A percentile compares a stretch with the other conserved stretches of the same genome.
Conservation (phyloP, 2,888 invertebrate genomes). For the Caradrina kadenii region DNA sequence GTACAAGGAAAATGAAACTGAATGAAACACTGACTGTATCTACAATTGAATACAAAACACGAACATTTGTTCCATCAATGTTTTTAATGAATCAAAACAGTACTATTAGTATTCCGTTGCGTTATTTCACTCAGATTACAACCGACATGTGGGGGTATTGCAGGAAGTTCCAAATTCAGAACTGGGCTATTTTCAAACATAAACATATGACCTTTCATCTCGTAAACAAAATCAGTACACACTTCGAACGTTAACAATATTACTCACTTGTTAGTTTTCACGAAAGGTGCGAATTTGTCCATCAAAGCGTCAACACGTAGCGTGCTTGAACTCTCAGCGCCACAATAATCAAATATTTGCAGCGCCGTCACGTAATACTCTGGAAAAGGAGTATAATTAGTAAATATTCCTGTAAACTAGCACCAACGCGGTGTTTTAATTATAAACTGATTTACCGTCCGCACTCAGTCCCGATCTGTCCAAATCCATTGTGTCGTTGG, state of each 20-base stretch:
- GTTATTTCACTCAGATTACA: constrained; percentile 12
- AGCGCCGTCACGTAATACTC: constrained; percentile 85
- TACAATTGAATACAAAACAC: background rate
- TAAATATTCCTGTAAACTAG: constrained; percentile 70
- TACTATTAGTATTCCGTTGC: background rate
- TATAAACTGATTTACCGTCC: constrained; percentile 80
- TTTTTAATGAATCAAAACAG: constrained; percentile 6
- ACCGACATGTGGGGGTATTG: constrained; percentile 13
- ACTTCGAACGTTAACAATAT: constrained; percentile 20
- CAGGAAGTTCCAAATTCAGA: constrained; percentile 39
- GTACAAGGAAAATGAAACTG: constrained; percentile 8
- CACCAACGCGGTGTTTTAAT: constrained; percentile 81
- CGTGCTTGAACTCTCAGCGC: constrained; percentile 77
- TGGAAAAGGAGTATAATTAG: constrained; percentile 78
- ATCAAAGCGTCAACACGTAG: constrained; percentile 83
- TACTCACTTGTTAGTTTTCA: constrained; percentile 86
- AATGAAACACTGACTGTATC: background rate
- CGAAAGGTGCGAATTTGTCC: constrained; percentile 85
- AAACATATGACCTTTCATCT: constrained; percentile 37
- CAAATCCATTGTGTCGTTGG: constrained; percentile 76
- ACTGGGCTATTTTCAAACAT: constrained; percentile 44
- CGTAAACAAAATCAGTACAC: constrained; percentile 34
- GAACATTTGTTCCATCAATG: background rate
- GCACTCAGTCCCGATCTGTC: constrained; percentile 76
- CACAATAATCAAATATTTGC: constrained; percentile 86